phyloP scores from a whole-genome alignment of 1,140 invertebrate genomes.

The Stegodyphus mimosarum region DNA sequence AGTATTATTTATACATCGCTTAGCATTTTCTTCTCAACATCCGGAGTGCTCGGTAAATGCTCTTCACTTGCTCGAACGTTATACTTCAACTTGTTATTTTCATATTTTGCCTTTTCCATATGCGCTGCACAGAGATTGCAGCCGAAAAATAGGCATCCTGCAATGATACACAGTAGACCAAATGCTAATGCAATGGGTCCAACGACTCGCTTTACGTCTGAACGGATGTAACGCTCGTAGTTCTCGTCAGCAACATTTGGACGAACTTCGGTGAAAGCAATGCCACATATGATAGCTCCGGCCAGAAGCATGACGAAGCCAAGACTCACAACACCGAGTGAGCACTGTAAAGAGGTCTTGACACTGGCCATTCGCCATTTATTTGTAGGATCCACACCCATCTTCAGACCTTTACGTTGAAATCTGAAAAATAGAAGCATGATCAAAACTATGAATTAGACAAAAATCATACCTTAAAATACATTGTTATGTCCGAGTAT shows the following conservation, averaged over 20 bases:
- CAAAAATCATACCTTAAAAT: too few relatives aligned
- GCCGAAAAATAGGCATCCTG: constrained; percentile 61
- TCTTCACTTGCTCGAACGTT: constrained; percentile 6
- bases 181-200: constrained; percentile 62
- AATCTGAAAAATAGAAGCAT: neutral
- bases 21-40: constrained; percentile 36
- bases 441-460: neutral
- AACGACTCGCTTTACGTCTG: constrained; percentile 62
- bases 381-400: constrained; percentile 8
- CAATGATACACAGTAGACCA: constrained; percentile 61
- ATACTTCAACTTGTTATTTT: constrained; percentile 30
- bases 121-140: constrained; percentile 42
- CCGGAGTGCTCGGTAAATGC: constrained; percentile 9
- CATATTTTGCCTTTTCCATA: constrained; percentile 1
- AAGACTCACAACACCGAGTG: constrained; percentile 30
- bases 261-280: constrained; percentile 64
- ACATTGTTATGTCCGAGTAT: too few relatives aligned
- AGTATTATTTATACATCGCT: constrained; percentile 17
- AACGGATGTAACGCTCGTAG: constrained; percentile 64
- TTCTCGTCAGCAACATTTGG: constrained; percentile 64
- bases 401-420: neutral
- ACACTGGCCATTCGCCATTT: constrained; percentile 48
- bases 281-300: constrained; percentile 63
- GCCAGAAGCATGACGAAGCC: constrained; percentile 62
- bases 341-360: constrained; percentile 41